These are phyloP conservation scores for Cassiopea xamachana DNA, from an alignment of 30 jellyfish, hydroid and myxozoan genomes.

Conservation along the genomic window DNA sequence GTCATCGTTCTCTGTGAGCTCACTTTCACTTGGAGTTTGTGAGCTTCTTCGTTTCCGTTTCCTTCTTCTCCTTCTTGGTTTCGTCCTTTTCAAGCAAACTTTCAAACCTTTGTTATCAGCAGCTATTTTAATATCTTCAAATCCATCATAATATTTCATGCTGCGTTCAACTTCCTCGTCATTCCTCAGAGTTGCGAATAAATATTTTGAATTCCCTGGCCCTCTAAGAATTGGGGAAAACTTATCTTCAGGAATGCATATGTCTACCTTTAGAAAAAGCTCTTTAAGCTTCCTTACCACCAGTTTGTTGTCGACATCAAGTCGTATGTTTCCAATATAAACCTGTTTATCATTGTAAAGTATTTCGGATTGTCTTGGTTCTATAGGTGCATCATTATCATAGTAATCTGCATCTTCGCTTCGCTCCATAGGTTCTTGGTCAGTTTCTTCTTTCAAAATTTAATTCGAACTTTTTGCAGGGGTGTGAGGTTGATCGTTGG, in stretches of 20 bases:
- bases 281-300: conserved; percentile 26
- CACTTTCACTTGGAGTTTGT: background rate
- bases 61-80: conserved; percentile 23
- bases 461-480: background rate
- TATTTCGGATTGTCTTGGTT: background rate
- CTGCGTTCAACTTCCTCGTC: conserved; percentile 17
- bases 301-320: conserved; percentile 41
- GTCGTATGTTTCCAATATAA: conserved; percentile 55
- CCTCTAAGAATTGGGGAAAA: conserved; percentile 42
- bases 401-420: background rate
- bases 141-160: conserved; percentile 38
- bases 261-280: conserved; percentile 45
- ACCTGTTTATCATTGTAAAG: conserved; percentile 15
- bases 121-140: conserved; percentile 8
- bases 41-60: conserved; percentile 14
- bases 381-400: background rate
- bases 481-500: background rate
- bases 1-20: background rate
- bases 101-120: conserved; percentile 22
- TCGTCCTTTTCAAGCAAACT: conserved; percentile 27
- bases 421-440: background rate
- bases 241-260: conserved; percentile 14
- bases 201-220: conserved; percentile 26
- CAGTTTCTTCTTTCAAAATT: background rate
- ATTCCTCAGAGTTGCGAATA: conserved; percentile 20